These are phyloP conservation scores for Drosophila leontia DNA, from an alignment of 1,140 invertebrate species.

Conservation along the genomic window DNA sequence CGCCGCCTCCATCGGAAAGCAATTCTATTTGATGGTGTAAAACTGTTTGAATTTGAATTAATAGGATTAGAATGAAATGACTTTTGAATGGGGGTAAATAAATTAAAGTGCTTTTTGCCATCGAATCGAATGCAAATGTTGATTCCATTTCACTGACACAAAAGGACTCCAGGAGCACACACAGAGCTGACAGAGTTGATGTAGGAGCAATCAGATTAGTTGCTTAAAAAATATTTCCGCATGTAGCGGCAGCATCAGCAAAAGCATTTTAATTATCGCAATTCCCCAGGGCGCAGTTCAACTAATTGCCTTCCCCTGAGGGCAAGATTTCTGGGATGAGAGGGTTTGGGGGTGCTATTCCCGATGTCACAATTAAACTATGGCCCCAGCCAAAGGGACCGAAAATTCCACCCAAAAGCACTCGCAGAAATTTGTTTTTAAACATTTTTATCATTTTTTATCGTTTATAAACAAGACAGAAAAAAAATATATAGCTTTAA, in stretches of 20 bases:
- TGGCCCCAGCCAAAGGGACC: slow-evolving; percentile 50
- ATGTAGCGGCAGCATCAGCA: slow-evolving; percentile 50
- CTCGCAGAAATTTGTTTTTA: background rate
- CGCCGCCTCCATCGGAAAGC: slow-evolving; percentile 10
- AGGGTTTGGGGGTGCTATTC: slow-evolving; percentile 14
- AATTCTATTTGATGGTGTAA: slow-evolving; percentile 57
- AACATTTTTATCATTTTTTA: background rate
- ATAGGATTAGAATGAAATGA: slow-evolving; percentile 72
- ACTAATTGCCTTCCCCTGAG: slow-evolving; percentile 70
- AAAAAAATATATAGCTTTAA: no score
- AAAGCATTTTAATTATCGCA: slow-evolving; percentile 79
- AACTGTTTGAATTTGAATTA: slow-evolving; percentile 71
- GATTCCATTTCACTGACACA: slow-evolving; percentile 45
- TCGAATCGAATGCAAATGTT: slow-evolving; percentile 82
- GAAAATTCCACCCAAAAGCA: slow-evolving; percentile 25
- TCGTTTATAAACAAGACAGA: no score
- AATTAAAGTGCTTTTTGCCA: slow-evolving; percentile 81
- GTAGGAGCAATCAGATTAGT: slow-evolving; percentile 82
- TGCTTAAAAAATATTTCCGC: slow-evolving; percentile 80
- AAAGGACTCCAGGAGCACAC: slow-evolving; percentile 14
- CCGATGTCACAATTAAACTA: slow-evolving; percentile 76
- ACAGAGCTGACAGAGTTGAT: slow-evolving; percentile 54
- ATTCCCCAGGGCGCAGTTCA: slow-evolving; percentile 75
- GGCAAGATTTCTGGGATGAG: slow-evolving; percentile 7
- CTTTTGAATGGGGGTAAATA: slow-evolving; percentile 70